Base-by-base conservation (phyloP, 1,140 invertebrate genomes). In the Antheraea pernyi region DNA sequence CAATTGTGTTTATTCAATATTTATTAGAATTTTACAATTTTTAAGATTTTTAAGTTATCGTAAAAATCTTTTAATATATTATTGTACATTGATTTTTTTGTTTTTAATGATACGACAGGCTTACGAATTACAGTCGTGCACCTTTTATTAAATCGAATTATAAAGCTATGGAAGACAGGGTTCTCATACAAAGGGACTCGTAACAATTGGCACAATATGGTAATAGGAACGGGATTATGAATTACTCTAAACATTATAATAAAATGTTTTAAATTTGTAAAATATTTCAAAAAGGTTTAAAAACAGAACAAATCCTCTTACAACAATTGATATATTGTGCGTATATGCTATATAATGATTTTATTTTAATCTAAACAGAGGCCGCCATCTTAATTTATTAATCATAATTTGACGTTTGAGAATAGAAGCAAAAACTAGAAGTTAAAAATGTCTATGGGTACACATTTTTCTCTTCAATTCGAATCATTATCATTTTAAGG, bases 151-250 rank as follows among this genome's bases (percentile, higher is more conserved):
- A 67, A 37, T 66, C 65, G 63, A 46, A 74, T 78, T 85, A 86
- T 77, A 84, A 81, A 82, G 75, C 80, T 88, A 87, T 88, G 89
- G 89, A 91, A 91, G 89, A 91, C 89, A 79, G 87, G 86, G 81
- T 61, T 70, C 68, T 75, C 80, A 73, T 86, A 67, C 67, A 78
- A 53, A 76, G 71, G 75, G 74, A 66, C 46, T 67, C 66, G 64
- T 63, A 76, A 78, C 59, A 73, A 74, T 84, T 83, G 82, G 80
- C 82, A 83, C 82, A 81, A 71, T 61, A 71, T 78, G 70, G 46
- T 61, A n/a, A 75, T 76, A 81, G 80, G 80, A 85, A 83, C 78
- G 73, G 77, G 76, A 71, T 71, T 68, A 60, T 64, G 73, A 70
- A 16, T 71, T 69, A 73, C 19, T 60, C 65, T 69, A 73, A 69